A percentile compares a stretch with the other conserved stretches of the same genome.
phyloP scores from a whole-genome alignment of 2,113 vertebrate species.

The Aptenodytes patagonicus region DNA sequence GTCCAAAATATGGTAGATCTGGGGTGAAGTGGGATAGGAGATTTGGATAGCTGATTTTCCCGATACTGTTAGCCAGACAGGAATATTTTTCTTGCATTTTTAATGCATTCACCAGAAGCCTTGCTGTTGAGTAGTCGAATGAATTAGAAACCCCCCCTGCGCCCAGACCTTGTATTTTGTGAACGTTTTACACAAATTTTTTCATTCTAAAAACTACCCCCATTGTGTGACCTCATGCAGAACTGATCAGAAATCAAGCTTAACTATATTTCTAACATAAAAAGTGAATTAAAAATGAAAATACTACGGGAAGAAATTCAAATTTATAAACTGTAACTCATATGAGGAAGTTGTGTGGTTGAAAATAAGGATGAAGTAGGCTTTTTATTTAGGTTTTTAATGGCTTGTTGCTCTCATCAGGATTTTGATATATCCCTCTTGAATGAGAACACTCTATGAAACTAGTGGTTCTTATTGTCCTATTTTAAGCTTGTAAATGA shows the following conservation, averaged over 20 bases:
- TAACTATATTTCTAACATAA: background rate
- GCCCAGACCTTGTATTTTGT: background rate
- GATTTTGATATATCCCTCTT: background rate
- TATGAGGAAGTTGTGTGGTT: background rate
- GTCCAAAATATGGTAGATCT: background rate
- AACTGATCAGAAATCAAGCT: background rate
- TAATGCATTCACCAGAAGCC: background rate
- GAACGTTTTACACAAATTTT: background rate
- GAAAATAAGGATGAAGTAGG: background rate
- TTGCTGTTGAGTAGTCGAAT: background rate
- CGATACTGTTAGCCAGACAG: background rate
- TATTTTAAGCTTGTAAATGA: background rate
- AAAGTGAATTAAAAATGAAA: background rate
- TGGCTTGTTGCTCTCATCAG: background rate
- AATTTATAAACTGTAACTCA: background rate
- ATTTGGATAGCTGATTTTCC: background rate
- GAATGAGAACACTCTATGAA: background rate
- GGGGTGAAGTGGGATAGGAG: background rate
- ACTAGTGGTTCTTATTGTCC: background rate
- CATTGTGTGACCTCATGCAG: background rate
- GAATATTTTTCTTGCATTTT: background rate
- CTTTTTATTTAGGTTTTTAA: background rate
- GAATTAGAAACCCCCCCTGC: background rate
- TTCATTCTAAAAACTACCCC: background rate
- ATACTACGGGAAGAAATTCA: background rate